Conservation (phyloP, 2,797 vertebrate species). For the Carcharodon carcharias region DNA sequence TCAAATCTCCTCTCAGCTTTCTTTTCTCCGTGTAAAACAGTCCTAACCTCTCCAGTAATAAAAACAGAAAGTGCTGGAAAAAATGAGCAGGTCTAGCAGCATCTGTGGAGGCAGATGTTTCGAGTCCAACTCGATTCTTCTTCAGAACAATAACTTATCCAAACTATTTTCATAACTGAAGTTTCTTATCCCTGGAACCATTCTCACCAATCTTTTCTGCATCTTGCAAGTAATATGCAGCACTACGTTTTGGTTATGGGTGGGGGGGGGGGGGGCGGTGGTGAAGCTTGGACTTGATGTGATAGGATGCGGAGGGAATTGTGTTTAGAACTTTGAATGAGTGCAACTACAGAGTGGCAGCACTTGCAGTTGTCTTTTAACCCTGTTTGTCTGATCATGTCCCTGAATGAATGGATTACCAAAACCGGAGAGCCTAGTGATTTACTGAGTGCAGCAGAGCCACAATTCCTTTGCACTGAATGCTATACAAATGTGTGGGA, state of each 20-base stretch:
- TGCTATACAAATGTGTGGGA: neutral
- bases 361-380: slow-evolving; percentile 2
- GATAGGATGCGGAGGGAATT: neutral
- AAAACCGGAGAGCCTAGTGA: neutral
- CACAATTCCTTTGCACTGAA: neutral
- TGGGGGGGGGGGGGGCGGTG: too few species aligned
- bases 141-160: too few species aligned
- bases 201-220: too few species aligned
- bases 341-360: neutral
- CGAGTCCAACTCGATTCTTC: too few species aligned
- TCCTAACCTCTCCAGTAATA: too few species aligned
- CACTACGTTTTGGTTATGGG: neutral
- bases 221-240: neutral
- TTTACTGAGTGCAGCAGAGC: neutral
- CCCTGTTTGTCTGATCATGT: slow-evolving; percentile 20
- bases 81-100: too few species aligned
- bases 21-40: too few species aligned
- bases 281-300: neutral
- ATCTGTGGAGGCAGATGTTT: too few species aligned
- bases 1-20: too few species aligned
- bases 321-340: neutral
- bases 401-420: slow-evolving; percentile 15
- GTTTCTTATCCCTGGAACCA: too few species aligned
- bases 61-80: too few species aligned
- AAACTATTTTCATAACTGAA: too few species aligned